Conservation (phyloP, 2,797 vertebrate genomes). For the Danio albolineatus region DNA sequence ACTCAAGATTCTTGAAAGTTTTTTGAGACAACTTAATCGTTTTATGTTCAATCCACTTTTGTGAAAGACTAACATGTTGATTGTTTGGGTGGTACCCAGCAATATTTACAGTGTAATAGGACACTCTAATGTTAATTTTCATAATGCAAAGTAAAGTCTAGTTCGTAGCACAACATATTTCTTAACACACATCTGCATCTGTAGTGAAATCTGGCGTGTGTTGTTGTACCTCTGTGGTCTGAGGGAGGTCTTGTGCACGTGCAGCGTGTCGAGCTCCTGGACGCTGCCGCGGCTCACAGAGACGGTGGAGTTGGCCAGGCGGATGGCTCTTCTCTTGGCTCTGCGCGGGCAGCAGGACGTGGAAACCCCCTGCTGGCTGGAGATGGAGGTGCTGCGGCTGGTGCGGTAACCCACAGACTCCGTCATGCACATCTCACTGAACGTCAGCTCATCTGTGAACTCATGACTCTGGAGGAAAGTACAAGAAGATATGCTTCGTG, state of each 20-base stretch:
- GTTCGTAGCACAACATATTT: background rate
- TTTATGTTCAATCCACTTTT: no score
- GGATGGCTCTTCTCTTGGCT: slow-evolving; percentile 84
- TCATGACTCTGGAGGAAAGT: slow-evolving; percentile 75
- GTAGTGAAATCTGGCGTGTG: no score
- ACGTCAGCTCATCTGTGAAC: slow-evolving; percentile 81
- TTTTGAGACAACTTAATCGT: no score
- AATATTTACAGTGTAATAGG: no score
- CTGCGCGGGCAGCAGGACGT: slow-evolving; percentile 87
- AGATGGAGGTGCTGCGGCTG: slow-evolving; percentile 90
- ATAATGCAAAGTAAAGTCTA: no score
- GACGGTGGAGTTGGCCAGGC: slow-evolving; percentile 89
- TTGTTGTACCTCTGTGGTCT: slow-evolving; percentile 75
- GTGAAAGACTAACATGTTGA: no score
- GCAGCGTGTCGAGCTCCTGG: slow-evolving; percentile 88
- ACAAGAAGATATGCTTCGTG: background rate
- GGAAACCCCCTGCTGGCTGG: slow-evolving; percentile 85
- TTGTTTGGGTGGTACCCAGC: no score
- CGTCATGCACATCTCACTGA: slow-evolving; percentile 85
- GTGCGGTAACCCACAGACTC: slow-evolving; percentile 86
- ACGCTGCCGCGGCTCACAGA: slow-evolving; percentile 88
- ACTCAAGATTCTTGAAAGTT: no score
- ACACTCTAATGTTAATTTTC: no score
- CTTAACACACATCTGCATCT: background rate
- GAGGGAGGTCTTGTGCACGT: slow-evolving; percentile 74